Conservation (phyloP, 2,888 invertebrate species). For the Leptopilina syphax region DNA sequence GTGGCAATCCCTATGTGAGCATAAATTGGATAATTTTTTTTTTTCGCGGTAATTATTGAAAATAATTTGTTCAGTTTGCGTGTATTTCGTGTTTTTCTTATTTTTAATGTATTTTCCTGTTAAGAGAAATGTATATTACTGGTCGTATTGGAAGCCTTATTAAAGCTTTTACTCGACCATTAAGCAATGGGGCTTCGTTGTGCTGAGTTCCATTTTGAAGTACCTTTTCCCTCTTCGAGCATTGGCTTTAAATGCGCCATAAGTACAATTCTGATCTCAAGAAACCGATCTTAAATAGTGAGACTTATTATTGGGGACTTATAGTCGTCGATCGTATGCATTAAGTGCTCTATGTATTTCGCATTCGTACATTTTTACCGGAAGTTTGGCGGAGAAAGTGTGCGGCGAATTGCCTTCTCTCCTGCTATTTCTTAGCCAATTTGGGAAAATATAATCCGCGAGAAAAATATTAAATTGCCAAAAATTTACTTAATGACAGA, state of each 20-base stretch:
- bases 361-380: constrained; percentile 12
- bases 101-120: not conserved
- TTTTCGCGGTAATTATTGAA: too few relatives aligned
- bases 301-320: constrained; percentile 11
- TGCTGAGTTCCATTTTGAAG: not conserved
- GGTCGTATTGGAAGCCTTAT: constrained; percentile 1
- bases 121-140: not conserved
- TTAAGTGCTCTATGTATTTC: constrained; percentile 32
- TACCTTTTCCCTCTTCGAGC: not conserved
- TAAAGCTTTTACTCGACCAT: constrained; percentile 4
- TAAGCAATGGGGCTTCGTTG: not conserved
- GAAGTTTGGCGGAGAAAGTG: not conserved
- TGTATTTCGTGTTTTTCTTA: not conserved
- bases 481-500: constrained; percentile 28
- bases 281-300: constrained; percentile 20
- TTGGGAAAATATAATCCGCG: not conserved
- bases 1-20: too few relatives aligned
- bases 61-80: not conserved
- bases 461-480: not conserved
- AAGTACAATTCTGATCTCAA: constrained; percentile 29
- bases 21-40: too few relatives aligned
- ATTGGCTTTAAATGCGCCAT: constrained; percentile 16
- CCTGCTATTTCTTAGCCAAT: not conserved
- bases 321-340: not conserved
- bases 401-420: constrained; percentile 24